Conservation (phyloP, 2,797 vertebrate genomes). For the Cephalopachus bancanus region DNA sequence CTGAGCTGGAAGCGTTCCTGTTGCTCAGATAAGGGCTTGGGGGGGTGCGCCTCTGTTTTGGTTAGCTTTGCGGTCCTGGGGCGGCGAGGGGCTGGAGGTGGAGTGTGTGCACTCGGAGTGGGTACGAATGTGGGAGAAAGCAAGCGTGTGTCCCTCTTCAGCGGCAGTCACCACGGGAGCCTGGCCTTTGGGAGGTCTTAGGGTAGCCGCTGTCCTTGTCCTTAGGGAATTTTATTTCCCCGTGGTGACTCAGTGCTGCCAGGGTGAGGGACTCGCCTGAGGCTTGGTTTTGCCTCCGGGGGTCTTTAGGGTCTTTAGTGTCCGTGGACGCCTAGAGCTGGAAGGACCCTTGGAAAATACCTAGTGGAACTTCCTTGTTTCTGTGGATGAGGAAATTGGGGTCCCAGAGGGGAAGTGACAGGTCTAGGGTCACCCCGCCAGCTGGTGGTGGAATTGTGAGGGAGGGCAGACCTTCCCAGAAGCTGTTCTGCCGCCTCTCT, state of each 20-base stretch:
- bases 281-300: background rate
- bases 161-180: background rate
- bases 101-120: background rate
- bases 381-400: background rate
- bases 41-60: background rate
- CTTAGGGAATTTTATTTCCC: constrained; percentile 8
- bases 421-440: background rate
- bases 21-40: background rate
- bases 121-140: background rate
- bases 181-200: constrained; percentile 41
- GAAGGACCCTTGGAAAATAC: background rate
- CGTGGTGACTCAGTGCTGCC: background rate
- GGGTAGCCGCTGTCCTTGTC: background rate
- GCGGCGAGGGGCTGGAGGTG: background rate
- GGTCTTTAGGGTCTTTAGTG: background rate
- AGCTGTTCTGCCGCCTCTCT: background rate
- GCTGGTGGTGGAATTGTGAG: background rate
- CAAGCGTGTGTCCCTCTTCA: background rate
- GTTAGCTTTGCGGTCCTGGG: background rate
- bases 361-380: constrained; percentile 23
- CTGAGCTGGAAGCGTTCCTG: background rate
- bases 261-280: background rate
- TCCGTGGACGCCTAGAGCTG: background rate
- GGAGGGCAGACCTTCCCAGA: background rate
- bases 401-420: constrained; percentile 51